Base-by-base conservation (phyloP, 2,113 vertebrate genomes). In the Garra rufa region DNA sequence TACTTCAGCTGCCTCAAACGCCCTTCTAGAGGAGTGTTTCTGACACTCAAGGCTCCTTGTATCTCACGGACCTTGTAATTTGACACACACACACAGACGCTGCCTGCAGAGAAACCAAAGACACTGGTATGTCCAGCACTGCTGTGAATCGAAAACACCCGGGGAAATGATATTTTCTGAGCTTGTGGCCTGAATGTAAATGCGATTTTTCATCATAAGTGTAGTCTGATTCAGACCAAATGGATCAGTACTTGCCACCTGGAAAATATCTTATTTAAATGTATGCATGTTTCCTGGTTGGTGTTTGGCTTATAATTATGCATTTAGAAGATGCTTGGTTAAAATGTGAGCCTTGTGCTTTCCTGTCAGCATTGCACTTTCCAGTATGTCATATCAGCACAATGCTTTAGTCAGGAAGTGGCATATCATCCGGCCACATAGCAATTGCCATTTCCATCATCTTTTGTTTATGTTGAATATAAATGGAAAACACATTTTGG, bases 251-350 rank as follows among this genome's bases (percentile, higher is more conserved):
- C 26, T 65, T 30, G 34, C 34, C 14, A 67, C n/a, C n/a, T 0
- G 2, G 21, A 28, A 11, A 57, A 11, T 17, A 28, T 17, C 10
- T 21, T 14, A 38, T 41, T 63, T 61, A 67, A 17, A 76, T 81
- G 30, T 46, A 70, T 74, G 41, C 52, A 73, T 84, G 9, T 46
- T 65, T 55, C 59, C 73, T 59, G 17, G 24, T 19, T 43, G 41
- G 7, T 26, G 44, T 46, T 77, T 43, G 14, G 14, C 87, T 50
- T 61, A 85, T 83, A 84, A 88, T 85, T 83, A 67, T 74, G 82
- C 75, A 55, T 43, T 73, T 15, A 41, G 4, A 52, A 48, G 8
- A 63, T 44, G n/a, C 44, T 63, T 34, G 17, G 19, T 19, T 71
- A 30, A 69, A 57, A 70, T 70, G 48, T 44, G 17, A 41, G n/a